Percentiles rank a stretch among this genome's conserved stretches.
phyloP scores from a whole-genome alignment of 2,888 invertebrate species.

The Mesochorus sp. region DNA sequence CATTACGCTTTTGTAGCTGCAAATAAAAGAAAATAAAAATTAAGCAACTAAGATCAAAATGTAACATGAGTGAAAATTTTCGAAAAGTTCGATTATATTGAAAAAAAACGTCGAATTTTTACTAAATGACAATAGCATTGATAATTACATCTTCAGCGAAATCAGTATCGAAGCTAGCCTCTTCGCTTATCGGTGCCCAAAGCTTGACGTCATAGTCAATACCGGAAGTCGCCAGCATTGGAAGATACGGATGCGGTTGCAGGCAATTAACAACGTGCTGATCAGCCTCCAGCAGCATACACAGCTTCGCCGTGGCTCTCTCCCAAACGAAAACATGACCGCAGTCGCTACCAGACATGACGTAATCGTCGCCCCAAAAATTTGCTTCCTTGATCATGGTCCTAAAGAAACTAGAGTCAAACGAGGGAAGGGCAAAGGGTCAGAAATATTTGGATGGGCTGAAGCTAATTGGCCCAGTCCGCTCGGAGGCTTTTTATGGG shows the following conservation, averaged over 20 bases:
- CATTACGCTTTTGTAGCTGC: conserved; percentile 90
- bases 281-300: conserved; percentile 91
- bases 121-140: no score
- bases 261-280: conserved; percentile 93
- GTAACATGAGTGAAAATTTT: conserved; percentile 42
- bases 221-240: conserved; percentile 91
- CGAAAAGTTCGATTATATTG: no score
- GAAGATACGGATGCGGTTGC: conserved; percentile 91
- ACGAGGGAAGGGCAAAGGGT: conserved; percentile 76
- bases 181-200: conserved; percentile 88
- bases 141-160: conserved; percentile 86
- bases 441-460: conserved; percentile 76
- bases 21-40: conserved; percentile 30
- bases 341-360: conserved; percentile 95
- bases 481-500: conserved; percentile 80
- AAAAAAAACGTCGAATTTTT: no score
- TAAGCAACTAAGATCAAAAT: background rate
- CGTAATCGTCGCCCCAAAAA: conserved; percentile 91
- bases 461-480: conserved; percentile 78
- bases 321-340: conserved; percentile 94
- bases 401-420: conserved; percentile 83
- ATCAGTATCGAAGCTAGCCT: conserved; percentile 85
- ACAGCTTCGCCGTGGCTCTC: conserved; percentile 86
- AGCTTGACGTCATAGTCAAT: conserved; percentile 94
- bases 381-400: conserved; percentile 94